Evolutionary conservation across 2,888 invertebrate species (phyloP).

Genomic region (Phortica okadai): DNA sequence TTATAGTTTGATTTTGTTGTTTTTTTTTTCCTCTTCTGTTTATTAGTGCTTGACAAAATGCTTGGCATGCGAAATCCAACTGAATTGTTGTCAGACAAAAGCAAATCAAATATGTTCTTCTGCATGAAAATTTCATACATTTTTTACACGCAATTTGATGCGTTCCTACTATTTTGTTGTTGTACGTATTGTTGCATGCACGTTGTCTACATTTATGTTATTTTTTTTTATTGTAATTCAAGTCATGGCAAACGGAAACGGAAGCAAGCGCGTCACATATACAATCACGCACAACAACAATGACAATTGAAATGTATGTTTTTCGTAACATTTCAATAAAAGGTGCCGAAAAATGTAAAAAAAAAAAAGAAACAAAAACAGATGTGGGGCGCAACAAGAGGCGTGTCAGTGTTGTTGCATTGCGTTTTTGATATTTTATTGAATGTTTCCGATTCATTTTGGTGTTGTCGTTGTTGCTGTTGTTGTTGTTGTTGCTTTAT

Average conservation of each 20-base stretch:
- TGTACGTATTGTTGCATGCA: conserved; percentile 48
- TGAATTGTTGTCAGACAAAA: not conserved
- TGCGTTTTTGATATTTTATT: conserved; percentile 62
- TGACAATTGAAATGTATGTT: conserved; percentile 13
- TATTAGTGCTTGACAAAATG: no score
- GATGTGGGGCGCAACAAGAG: not conserved
- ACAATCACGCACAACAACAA: conserved; percentile 56
- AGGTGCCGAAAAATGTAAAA: conserved; percentile 31
- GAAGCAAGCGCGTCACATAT: conserved; percentile 61
- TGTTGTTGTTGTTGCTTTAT: conserved; percentile 21
- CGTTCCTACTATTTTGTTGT: conserved; percentile 34
- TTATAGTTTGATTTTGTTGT: no score
- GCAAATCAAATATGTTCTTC: not conserved
- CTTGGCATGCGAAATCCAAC: not conserved
- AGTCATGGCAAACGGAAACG: conserved; percentile 56
- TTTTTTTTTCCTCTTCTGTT: no score
- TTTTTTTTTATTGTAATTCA: not conserved
- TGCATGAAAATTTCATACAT: conserved; percentile 25
- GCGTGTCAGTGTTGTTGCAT: conserved; percentile 4
- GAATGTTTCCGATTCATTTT: conserved; percentile 63
- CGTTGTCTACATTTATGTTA: not conserved
- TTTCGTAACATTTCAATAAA: conserved; percentile 67
- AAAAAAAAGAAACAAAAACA: conserved; percentile 5
- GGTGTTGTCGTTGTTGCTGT: conserved; percentile 36
- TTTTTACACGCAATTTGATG: conserved; percentile 68